A percentile compares a stretch with the other conserved stretches of the same genome.
Evolutionary conservation across 2,888 invertebrate genomes (phyloP).

Genomic region (Coremacera marginata): DNA sequence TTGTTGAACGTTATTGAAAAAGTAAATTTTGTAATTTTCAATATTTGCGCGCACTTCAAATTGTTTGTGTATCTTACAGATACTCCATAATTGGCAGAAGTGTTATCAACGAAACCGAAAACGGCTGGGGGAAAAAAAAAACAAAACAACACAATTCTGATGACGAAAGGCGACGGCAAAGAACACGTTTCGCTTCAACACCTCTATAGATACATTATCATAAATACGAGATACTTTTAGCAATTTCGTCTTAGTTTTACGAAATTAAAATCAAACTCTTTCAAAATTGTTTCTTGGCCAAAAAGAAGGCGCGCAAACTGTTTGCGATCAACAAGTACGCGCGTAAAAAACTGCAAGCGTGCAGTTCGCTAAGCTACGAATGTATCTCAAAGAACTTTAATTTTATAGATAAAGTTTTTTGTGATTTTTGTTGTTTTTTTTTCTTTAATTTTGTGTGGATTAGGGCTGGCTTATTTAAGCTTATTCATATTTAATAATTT

Average conservation of each 20-base stretch:
- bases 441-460: neutral
- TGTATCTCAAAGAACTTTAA: neutral
- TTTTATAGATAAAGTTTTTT: no score
- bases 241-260: no score
- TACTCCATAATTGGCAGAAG: neutral
- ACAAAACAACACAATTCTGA: neutral
- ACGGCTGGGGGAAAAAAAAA: neutral
- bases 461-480: neutral
- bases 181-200: neutral
- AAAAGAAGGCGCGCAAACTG: constrained; percentile 1
- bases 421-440: neutral
- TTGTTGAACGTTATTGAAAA: no score
- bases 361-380: neutral
- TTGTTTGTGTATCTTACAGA: constrained; percentile 4
- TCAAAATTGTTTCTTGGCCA: neutral
- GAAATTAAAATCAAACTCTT: no score
- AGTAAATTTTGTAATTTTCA: neutral
- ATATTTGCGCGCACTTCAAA: neutral
- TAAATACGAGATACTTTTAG: no score
- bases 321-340: neutral
- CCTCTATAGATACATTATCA: no score
- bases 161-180: neutral
- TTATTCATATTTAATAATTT: neutral
- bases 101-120: no score
- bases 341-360: neutral